Conservation (phyloP, 2,888 invertebrate genomes). For the Drosophila emarginata region DNA sequence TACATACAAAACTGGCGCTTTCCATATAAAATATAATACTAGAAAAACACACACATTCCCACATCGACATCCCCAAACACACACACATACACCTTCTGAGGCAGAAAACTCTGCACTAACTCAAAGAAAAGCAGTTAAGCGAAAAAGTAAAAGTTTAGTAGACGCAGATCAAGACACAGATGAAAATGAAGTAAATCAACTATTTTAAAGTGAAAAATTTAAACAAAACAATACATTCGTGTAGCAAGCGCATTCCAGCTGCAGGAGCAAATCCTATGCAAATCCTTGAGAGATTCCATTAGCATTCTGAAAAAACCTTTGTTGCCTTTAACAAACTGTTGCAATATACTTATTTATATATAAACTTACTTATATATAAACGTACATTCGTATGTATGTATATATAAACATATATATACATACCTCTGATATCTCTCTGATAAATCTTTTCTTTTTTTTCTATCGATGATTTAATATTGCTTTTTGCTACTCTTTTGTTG, state of each 20-base stretch:
- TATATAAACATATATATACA: not conserved
- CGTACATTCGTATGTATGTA: not conserved
- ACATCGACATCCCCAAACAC: constrained; percentile 23
- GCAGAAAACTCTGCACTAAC: constrained; percentile 15
- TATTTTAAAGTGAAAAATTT: constrained; percentile 37
- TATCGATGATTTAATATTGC: constrained; percentile 51
- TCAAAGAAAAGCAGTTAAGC: constrained; percentile 49
- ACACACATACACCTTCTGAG: constrained; percentile 37
- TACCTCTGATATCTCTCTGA: not conserved
- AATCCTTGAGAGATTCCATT: not conserved
- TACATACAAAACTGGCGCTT: constrained; percentile 73
- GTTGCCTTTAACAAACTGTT: constrained; percentile 58
- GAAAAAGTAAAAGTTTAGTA: constrained; percentile 36
- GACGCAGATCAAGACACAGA: constrained; percentile 8
- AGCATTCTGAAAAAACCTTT: not conserved
- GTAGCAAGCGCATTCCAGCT: constrained; percentile 55
- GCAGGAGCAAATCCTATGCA: not conserved
- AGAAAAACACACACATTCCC: constrained; percentile 31
- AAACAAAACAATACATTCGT: constrained; percentile 36
- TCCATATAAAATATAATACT: constrained; percentile 69
- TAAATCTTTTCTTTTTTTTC: constrained; percentile 12
- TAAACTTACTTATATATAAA: constrained; percentile 17
- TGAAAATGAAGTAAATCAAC: constrained; percentile 57
- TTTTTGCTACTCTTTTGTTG: constrained; percentile 54
- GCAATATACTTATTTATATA: constrained; percentile 54